Percentiles rank a stretch among this genome's conserved stretches.
Evolutionary conservation across 2,113 vertebrate species (phyloP).

Genomic region (Calidris pugnax): DNA sequence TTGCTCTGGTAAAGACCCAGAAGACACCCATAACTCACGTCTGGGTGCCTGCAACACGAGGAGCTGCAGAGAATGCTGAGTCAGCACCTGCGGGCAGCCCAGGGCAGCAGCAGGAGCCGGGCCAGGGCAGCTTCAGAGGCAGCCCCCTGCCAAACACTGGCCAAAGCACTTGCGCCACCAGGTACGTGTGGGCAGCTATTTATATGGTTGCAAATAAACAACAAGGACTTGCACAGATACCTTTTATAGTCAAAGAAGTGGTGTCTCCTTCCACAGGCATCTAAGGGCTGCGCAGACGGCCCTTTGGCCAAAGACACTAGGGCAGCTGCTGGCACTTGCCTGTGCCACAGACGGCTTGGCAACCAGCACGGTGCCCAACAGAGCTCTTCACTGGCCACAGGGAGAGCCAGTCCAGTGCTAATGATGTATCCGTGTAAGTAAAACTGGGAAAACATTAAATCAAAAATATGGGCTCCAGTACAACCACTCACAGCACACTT

Average conservation of each 20-base stretch:
- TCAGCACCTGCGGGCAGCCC: not conserved
- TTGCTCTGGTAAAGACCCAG: slow-evolving; percentile 21
- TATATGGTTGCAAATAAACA: not conserved
- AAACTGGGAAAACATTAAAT: not conserved
- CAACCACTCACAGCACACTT: not conserved
- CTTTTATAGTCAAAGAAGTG: not conserved
- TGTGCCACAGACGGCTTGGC: accelerated
- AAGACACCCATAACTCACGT: not conserved
- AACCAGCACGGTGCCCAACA: accelerated
- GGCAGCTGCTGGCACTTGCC: not conserved
- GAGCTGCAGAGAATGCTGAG: not conserved
- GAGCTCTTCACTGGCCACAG: not conserved
- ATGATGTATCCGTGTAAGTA: no score
- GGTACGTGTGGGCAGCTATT: not conserved
- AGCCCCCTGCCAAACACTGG: slow-evolving; percentile 11
- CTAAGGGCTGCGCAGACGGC: not conserved
- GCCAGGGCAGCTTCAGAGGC: not conserved
- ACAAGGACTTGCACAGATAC: not conserved
- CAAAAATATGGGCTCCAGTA: not conserved
- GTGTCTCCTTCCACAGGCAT: not conserved
- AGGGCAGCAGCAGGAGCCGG: not conserved
- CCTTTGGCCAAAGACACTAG: not conserved
- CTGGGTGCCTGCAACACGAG: not conserved
- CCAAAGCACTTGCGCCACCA: slow-evolving; percentile 17
- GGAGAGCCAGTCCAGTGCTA: not conserved